phyloP scores from a whole-genome alignment of 1,140 invertebrate genomes.

The Ostrea edulis region DNA sequence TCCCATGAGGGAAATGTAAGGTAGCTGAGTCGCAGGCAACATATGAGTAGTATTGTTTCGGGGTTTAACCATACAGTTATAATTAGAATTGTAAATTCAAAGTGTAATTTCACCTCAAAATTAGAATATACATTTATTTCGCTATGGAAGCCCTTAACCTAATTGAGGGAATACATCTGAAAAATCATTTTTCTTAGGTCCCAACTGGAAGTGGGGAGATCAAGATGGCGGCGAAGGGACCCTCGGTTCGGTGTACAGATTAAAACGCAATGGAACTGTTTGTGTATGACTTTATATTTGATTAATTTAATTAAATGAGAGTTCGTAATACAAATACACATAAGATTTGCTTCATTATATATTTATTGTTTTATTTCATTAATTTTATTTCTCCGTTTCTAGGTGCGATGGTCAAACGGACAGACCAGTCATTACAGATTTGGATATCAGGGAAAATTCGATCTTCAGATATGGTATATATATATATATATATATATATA shows the following conservation, averaged over 20 bases:
- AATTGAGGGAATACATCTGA: background rate
- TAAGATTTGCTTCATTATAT: background rate
- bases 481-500: no score
- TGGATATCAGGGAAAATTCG: background rate
- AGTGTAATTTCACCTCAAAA: no score
- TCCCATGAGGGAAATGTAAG: no score
- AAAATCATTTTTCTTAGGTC: background rate
- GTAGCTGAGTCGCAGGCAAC: no score
- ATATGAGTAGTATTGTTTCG: no score
- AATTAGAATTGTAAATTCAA: no score
- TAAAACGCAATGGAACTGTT: background rate
- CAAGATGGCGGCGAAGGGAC: background rate
- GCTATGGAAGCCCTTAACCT: background rate
- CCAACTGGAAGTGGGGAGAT: background rate
- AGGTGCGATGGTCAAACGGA: constrained; percentile 6
- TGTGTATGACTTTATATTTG: background rate
- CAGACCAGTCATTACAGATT: background rate
- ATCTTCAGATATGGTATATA: background rate
- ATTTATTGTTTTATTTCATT: background rate
- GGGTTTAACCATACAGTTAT: no score
- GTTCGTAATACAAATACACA: background rate
- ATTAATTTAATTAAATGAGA: background rate
- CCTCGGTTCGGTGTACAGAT: background rate
- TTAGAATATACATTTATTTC: no score
- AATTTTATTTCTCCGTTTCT: background rate